A percentile compares a stretch with the other conserved stretches of the same genome.
Evolutionary conservation across 2,888 invertebrate species (phyloP).

Genomic region (Noctua fimbriata): DNA sequence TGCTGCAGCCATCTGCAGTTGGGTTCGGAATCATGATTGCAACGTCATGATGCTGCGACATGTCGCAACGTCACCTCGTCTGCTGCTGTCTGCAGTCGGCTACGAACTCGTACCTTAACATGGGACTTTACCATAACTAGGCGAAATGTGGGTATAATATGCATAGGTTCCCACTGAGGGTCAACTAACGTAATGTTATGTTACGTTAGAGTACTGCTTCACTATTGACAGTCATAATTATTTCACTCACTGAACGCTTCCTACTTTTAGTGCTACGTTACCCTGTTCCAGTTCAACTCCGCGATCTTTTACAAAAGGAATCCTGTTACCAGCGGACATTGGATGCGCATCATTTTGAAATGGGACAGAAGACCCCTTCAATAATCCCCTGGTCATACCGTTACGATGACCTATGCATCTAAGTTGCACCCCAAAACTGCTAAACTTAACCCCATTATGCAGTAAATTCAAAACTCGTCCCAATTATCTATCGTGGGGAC

Average conservation of each 20-base stretch:
- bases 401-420: conserved; percentile 20
- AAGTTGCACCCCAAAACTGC: conserved; percentile 28
- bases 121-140: too few relatives aligned
- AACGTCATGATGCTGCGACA: too few relatives aligned
- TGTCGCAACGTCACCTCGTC: too few relatives aligned
- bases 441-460: conserved; percentile 37
- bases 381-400: neutral
- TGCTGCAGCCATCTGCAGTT: too few relatives aligned
- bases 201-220: neutral
- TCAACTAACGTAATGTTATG: too few relatives aligned
- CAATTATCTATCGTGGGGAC: conserved; percentile 67
- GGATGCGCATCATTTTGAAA: neutral
- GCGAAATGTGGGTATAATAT: too few relatives aligned
- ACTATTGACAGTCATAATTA: neutral
- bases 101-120: too few relatives aligned
- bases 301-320: neutral
- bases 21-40: too few relatives aligned
- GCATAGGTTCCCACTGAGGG: too few relatives aligned
- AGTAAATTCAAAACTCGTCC: conserved; percentile 67
- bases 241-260: neutral
- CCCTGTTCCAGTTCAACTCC: neutral
- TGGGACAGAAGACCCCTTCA: neutral
- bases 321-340: neutral
- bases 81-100: too few relatives aligned
- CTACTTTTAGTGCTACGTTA: neutral